Evolutionary conservation across 2,888 invertebrate genomes (phyloP).

Genomic region (Elmis aenea): DNA sequence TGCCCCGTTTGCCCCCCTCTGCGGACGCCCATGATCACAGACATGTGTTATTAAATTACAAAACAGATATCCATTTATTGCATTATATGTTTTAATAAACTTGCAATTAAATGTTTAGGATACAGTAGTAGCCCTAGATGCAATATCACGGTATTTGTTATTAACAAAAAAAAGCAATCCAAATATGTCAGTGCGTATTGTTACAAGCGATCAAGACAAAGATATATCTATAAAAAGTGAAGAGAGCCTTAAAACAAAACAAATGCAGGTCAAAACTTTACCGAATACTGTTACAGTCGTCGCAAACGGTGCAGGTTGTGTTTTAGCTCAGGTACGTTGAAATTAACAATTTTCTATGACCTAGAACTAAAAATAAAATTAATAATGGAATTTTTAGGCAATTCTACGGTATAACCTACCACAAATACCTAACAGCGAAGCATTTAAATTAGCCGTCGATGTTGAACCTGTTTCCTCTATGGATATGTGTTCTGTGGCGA

Average conservation of each 20-base stretch:
- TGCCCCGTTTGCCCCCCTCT: too few relatives aligned
- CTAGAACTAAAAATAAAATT: conserved; percentile 4
- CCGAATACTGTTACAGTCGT: conserved; percentile 48
- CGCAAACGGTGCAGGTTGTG: conserved; percentile 53
- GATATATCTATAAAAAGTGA: conserved; percentile 45
- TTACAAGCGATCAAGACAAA: too few relatives aligned
- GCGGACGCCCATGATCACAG: too few relatives aligned
- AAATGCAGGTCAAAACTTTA: conserved; percentile 43
- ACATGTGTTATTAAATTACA: too few relatives aligned
- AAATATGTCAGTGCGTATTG: too few relatives aligned
- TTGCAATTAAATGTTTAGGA: too few relatives aligned
- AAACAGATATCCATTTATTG: too few relatives aligned
- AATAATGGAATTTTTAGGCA: conserved; percentile 39
- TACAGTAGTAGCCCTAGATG: conserved; percentile 58
- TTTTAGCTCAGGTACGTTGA: conserved; percentile 50
- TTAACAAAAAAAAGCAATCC: too few relatives aligned
- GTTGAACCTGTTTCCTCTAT: conserved; percentile 45
- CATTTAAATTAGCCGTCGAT: conserved; percentile 50
- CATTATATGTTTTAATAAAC: too few relatives aligned
- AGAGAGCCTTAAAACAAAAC: conserved; percentile 50
- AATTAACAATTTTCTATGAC: neutral
- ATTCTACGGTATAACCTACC: conserved; percentile 50
- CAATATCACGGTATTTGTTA: conserved; percentile 55
- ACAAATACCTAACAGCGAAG: conserved; percentile 47
- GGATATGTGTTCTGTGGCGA: conserved; percentile 48